Base-by-base conservation (phyloP, 2,113 vertebrate species). In the Polyodon spathula region DNA sequence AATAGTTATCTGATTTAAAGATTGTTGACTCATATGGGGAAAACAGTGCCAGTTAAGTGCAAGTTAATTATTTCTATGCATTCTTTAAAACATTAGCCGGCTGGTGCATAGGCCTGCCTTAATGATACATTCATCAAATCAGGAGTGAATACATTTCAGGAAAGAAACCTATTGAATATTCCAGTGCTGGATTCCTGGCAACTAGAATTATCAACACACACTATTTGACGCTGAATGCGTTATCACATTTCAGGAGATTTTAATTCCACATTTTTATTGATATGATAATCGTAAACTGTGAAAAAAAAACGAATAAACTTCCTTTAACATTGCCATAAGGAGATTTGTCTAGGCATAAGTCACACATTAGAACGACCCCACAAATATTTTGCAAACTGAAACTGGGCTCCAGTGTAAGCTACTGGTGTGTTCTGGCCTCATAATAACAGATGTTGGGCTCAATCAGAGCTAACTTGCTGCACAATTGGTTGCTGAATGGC, bases 51-150 rank as follows among this genome's bases (percentile, higher is more conserved):
- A 8, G 44, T 27, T 27, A 27, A 27, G 3, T 27, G n/a, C 8
- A 8, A 46, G 8, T 2, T 46, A 46, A 46, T 10, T 8, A 46
- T 46, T 14, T 46, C 14, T 9, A 40, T 51, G 14, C 71, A 68
- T 53, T 63, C 59, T 67, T 46, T 40, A 17, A 40, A 56, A 60
- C 52, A 57, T 57, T 16, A 40, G 11, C 41, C 37, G 58, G 71
- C 60, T 66, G 65, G 63, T 72, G 58, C 56, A 66, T 64, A 42
- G 63, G 44, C 67, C 14, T 10, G 44, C 44, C 54, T 73, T 70
- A 64, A 73, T 71, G 68, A 77, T 63, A 71, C 71, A 77, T 70
- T 68, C 67, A 73, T 73, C 71, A 73, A 64, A 73, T 70, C 66
- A 65, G 60, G 60, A 39, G 62, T 67, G 62, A 60, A 8, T 58